Conservation (phyloP, 2,797 vertebrate genomes). For the Sciurus carolinensis region DNA sequence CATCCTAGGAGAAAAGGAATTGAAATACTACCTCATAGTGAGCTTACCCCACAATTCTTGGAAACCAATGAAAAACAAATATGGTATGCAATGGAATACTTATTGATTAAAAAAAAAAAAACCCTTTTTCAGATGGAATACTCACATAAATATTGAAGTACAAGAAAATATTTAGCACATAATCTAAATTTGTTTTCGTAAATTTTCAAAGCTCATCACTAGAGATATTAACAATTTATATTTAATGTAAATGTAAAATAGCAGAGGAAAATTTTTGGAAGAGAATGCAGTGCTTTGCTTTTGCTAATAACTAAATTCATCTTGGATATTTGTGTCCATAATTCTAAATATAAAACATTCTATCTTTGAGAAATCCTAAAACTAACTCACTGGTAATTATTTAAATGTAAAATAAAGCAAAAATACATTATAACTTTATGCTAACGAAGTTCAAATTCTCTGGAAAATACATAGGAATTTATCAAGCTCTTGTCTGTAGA, state of each 20-base stretch:
- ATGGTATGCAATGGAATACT: background rate
- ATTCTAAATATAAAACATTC: constrained; percentile 39
- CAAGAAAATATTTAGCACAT: constrained; percentile 12
- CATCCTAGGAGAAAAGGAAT: background rate
- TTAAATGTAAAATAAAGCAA: constrained; percentile 61
- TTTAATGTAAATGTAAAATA: constrained; percentile 51
- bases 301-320: background rate
- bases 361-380: background rate
- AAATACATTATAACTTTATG: background rate
- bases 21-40: background rate
- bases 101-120: background rate
- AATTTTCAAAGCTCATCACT: constrained; percentile 30
- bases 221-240: constrained; percentile 8
- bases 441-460: constrained; percentile 7
- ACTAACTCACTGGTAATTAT: constrained; percentile 9
- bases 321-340: background rate
- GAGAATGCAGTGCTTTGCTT: background rate
- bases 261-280: constrained; percentile 29
- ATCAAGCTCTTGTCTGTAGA: background rate
- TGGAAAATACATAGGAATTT: background rate
- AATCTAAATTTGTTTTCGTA: constrained; percentile 29
- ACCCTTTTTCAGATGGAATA: background rate
- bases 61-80: constrained; percentile 44
- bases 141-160: background rate
- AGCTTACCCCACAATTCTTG: background rate